Evolutionary conservation across 1,140 invertebrate genomes (phyloP).

Genomic region (Chironomus striatipennis): DNA sequence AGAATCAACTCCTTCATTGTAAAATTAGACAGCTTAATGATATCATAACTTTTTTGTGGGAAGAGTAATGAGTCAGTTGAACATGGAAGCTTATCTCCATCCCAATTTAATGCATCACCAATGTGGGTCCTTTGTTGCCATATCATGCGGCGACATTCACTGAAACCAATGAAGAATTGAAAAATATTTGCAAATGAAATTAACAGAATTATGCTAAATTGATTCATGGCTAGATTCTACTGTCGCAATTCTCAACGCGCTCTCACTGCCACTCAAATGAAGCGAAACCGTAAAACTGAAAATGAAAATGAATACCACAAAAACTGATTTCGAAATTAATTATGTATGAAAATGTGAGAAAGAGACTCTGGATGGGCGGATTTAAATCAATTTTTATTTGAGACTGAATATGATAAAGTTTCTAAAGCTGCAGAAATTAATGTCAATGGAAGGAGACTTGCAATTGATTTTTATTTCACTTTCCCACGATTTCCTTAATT

Average conservation of each 20-base stretch:
- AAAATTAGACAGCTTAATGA: slow-evolving; percentile 11
- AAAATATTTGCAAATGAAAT: slow-evolving; percentile 12
- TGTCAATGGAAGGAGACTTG: too few relatives aligned
- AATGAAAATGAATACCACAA: not conserved
- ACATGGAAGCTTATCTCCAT: not conserved
- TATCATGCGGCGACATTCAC: not conserved
- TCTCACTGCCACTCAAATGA: not conserved
- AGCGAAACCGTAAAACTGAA: slow-evolving; percentile 7
- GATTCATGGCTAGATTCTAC: not conserved
- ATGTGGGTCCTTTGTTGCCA: not conserved
- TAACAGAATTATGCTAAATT: slow-evolving; percentile 8
- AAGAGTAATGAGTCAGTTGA: not conserved
- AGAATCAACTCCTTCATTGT: not conserved
- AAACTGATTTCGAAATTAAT: not conserved
- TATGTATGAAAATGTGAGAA: not conserved
- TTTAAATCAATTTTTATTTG: not conserved
- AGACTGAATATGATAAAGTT: too few relatives aligned
- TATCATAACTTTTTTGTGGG: not conserved
- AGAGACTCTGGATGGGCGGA: not conserved
- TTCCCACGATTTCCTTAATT: too few relatives aligned
- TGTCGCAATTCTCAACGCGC: not conserved
- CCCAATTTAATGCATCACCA: slow-evolving; percentile 1
- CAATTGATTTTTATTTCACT: too few relatives aligned
- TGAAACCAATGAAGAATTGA: not conserved
- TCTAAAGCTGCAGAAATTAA: too few relatives aligned